Evolutionary conservation across 2,888 invertebrate species (phyloP).

Genomic region (Aelia acuminata): DNA sequence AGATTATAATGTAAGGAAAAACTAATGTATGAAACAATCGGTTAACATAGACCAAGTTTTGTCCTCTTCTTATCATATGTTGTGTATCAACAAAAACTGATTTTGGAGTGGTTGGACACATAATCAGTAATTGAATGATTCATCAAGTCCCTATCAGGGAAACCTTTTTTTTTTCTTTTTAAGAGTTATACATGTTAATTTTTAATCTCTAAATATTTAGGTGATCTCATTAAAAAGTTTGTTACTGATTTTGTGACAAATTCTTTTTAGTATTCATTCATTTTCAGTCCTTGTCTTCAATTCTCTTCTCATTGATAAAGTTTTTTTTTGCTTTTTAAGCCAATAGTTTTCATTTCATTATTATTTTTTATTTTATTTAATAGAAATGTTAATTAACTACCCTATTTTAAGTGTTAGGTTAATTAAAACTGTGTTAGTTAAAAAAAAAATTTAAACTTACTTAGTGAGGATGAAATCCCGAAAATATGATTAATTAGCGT

Average conservation of each 20-base stretch:
- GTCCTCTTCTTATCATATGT: background rate
- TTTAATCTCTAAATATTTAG: background rate
- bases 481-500: too few relatives aligned
- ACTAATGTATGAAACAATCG: background rate
- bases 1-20: background rate
- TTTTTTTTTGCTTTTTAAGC: background rate
- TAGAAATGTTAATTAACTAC: background rate
- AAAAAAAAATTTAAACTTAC: too few relatives aligned
- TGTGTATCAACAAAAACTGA: background rate
- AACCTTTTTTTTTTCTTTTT: background rate
- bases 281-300: background rate
- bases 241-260: background rate
- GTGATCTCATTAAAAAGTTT: background rate
- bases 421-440: too few relatives aligned
- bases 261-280: background rate
- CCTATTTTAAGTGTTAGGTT: background rate
- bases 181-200: background rate
- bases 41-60: background rate
- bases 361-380: too few relatives aligned
- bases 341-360: too few relatives aligned
- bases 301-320: background rate
- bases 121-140: conserved; percentile 18
- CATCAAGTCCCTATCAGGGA: background rate
- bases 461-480: too few relatives aligned
- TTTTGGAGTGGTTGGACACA: background rate